A percentile compares a stretch with the other conserved stretches of the same genome.
Conservation (phyloP, 2,113 vertebrate species). For the Agapornis roseicollis region DNA sequence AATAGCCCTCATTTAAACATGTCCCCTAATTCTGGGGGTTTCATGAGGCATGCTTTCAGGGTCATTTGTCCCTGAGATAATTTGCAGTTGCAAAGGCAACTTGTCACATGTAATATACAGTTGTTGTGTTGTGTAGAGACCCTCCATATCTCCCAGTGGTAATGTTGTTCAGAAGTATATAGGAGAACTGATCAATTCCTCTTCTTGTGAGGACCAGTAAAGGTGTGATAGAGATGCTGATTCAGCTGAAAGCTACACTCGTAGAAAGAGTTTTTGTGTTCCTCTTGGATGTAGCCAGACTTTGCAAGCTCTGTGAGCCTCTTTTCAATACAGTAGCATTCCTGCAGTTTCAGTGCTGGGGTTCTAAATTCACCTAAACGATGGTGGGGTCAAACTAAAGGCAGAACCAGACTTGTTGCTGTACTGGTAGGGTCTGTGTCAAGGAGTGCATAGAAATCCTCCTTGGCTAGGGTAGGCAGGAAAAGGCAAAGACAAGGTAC, state of each 20-base stretch:
- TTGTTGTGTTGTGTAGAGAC: not conserved
- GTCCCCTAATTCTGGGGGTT: not conserved
- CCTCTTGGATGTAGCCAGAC: not conserved
- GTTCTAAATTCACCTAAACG: not conserved
- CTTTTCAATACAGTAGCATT: accelerated
- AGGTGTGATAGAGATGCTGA: not conserved
- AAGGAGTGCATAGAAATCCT: not conserved
- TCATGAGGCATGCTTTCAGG: not conserved
- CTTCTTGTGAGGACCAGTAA: not conserved
- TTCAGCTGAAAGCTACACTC: not conserved
- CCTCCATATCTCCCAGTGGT: accelerated
- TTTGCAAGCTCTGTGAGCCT: not conserved
- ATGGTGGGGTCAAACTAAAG: not conserved
- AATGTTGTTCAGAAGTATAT: not conserved
- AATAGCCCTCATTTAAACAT: not conserved
- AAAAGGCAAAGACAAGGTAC: not conserved
- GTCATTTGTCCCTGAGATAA: not conserved
- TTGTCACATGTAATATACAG: not conserved
- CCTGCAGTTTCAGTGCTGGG: not conserved
- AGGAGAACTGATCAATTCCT: not conserved
- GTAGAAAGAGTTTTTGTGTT: not conserved
- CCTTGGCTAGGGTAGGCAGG: not conserved
- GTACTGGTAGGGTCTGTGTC: not conserved
- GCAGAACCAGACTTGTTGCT: not conserved
- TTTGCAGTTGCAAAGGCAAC: not conserved